These are phyloP conservation scores for Cariama cristata DNA, from an alignment of 2,113 vertebrate species.

Conservation along the genomic window DNA sequence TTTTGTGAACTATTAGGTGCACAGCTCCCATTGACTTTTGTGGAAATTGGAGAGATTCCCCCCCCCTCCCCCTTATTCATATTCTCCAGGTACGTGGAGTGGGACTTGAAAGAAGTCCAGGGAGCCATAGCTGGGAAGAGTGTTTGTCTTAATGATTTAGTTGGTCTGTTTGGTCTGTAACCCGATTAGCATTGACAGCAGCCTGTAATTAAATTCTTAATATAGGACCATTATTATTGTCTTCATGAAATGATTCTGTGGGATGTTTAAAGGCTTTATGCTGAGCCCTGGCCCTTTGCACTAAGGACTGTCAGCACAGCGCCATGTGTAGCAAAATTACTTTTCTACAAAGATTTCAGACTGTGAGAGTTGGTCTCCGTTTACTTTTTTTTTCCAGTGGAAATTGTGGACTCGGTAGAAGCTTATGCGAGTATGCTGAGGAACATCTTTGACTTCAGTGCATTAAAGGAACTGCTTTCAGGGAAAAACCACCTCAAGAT, in stretches of 20 bases:
- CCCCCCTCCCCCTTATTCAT: no score
- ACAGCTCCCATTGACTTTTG: not conserved
- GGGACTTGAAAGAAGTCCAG: not conserved
- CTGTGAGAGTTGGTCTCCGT: not conserved
- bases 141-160: not conserved
- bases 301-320: not conserved
- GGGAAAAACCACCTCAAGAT: constrained; percentile 90
- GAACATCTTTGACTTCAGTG: constrained; percentile 93
- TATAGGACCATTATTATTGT: not conserved
- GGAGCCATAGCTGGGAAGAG: not conserved
- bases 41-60: not conserved
- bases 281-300: not conserved
- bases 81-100: not conserved
- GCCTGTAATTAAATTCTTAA: not conserved
- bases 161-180: not conserved
- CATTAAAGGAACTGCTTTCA: constrained; percentile 92
- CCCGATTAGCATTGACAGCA: not conserved
- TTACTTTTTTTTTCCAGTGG: constrained; percentile 79
- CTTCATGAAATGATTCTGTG: not conserved
- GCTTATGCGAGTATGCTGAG: constrained; percentile 93
- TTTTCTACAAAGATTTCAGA: not conserved
- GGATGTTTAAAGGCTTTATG: not conserved
- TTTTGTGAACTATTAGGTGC: not conserved
- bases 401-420: constrained; percentile 96
- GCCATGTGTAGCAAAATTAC: rapidly evolving